Evolutionary conservation across 1,140 invertebrate genomes (phyloP), one percentile per base, ranked within the genome.

Genomic region (Mamestra configurata): DNA sequence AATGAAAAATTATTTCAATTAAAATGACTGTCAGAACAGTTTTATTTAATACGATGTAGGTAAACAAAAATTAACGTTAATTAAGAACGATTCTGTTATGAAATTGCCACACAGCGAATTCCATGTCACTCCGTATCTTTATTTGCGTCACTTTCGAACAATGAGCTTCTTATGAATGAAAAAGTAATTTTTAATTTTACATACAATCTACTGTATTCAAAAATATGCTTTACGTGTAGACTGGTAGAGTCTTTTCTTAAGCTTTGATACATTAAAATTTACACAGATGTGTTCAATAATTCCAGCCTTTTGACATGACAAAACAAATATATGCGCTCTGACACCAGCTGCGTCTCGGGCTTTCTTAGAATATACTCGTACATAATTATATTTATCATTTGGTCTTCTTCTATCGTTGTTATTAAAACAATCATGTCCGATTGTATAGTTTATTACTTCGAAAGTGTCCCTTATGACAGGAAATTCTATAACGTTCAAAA

Each of bases 221-320:
- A 31, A 64, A 43, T 22, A 40, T 22, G 55, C 59, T 37, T 7
- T 68, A 53, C 24, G 0, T 2, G 0, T 15, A 22, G 35, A 1
- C 1, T n/a, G 0, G 10, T 77, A 77, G 18, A 68, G 75, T 53
- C 35, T 20, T 66, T 66, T 66, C 10, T 40, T 18, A 10, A 66
- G 18, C 18, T 40, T 22, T 18, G 0, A 27, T 0, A 24, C 20
- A 27, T 49, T 46, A n/a, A n/a, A 77, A 61, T 77, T 77, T 77
- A 77, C 75, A 77, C 75, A 77, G 75, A 77, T 77, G 75, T 68
- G 61, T 68, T 68, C 46, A 68, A 53, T 77, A 77, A 66, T 53
- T 51, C 75, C 27, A 35, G 57, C 15, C 49, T 68, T 77, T 68
- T 77, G 75, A 77, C 75, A 77, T 77, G 57, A 15, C 59, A 37